Base-by-base conservation (phyloP, 2,888 invertebrate species). In the Philopedon plagiatum region DNA sequence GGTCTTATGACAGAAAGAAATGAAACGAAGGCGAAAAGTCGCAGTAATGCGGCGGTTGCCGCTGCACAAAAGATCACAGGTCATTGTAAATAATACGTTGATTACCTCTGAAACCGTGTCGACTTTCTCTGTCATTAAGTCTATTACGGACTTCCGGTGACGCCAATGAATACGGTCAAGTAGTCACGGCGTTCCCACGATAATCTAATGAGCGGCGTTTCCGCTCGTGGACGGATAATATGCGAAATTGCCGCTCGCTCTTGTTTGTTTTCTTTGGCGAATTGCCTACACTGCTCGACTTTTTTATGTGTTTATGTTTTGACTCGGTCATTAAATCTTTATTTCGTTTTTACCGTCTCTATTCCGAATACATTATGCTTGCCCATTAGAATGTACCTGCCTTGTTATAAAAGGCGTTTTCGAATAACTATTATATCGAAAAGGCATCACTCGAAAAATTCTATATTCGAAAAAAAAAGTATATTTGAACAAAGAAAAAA, bases 121-220 rank as follows among this genome's bases (percentile, higher is more conserved):
- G 37, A 79, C 79, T 80, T 80, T 80, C 79, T 78, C 79, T 78
- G 76, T 77, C 76, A 80, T 80, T 78, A 78, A 73, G 75, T 77
- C 77, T 75, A 77, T 79, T 78, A 76, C 69, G 66, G 34, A 75
- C 77, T 79, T 79, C 79, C 79, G 78, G 76, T 78, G 76, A 76
- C 75, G 75, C 76, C 68, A 61, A 58, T 71, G 63, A 63, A 41
- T 58, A 51, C 68, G 72, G 71, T 74, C 73, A 73, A 71, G 73
- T 73, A 75, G 71, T 73, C 76, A 77, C 75, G 74, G 70, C 73
- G 71, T 77, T 77, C 77, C 76, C 77, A 77, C 77, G 77, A 67
- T 74, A 65, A 58, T 58, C 65, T 58, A 58, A 58, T 26, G 58
- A 58, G 58, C 41, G 41, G 26, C 41, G 58, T 58, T 58, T 58